A percentile compares a stretch with the other conserved stretches of the same genome.
Evolutionary conservation across 1,140 invertebrate species (phyloP).

Genomic region (Physella acuta): DNA sequence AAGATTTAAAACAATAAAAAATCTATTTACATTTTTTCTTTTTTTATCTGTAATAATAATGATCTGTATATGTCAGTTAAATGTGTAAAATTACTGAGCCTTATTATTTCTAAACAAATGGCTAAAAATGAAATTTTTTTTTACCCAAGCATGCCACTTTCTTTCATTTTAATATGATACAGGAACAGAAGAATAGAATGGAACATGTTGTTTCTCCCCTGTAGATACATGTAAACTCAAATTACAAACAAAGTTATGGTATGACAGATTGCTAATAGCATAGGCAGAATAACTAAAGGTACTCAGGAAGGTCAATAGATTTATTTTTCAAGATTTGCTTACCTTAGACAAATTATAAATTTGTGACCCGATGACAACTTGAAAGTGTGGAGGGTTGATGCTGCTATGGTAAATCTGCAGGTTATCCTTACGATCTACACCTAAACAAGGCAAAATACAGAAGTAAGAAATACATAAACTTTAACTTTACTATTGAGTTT

Average conservation of each 20-base stretch:
- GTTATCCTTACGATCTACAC: conserved; percentile 52
- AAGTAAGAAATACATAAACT: too few relatives aligned
- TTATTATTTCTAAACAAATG: too few relatives aligned
- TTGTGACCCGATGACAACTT: conserved; percentile 69
- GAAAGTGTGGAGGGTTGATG: conserved; percentile 74
- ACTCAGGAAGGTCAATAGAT: neutral
- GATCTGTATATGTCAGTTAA: neutral
- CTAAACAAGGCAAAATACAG: too few relatives aligned
- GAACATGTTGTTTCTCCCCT: conserved; percentile 82
- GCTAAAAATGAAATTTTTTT: too few relatives aligned
- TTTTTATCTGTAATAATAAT: neutral
- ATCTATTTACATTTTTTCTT: neutral
- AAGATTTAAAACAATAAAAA: conserved; percentile 16
- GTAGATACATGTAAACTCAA: conserved; percentile 21
- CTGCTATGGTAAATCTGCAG: conserved; percentile 59
- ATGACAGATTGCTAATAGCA: too few relatives aligned
- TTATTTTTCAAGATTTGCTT: conserved; percentile 31
- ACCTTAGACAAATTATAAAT: conserved; percentile 70
- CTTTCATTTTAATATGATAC: conserved; percentile 73
- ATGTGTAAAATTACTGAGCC: too few relatives aligned
- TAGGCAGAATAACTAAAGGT: too few relatives aligned
- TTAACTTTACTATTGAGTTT: too few relatives aligned
- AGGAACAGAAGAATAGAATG: conserved; percentile 78
- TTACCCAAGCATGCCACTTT: conserved; percentile 75
- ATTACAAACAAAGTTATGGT: neutral